Percentiles rank a stretch among this genome's conserved stretches.
Evolutionary conservation across 2,888 invertebrate species (phyloP).

Genomic region (Micropterix aruncella): DNA sequence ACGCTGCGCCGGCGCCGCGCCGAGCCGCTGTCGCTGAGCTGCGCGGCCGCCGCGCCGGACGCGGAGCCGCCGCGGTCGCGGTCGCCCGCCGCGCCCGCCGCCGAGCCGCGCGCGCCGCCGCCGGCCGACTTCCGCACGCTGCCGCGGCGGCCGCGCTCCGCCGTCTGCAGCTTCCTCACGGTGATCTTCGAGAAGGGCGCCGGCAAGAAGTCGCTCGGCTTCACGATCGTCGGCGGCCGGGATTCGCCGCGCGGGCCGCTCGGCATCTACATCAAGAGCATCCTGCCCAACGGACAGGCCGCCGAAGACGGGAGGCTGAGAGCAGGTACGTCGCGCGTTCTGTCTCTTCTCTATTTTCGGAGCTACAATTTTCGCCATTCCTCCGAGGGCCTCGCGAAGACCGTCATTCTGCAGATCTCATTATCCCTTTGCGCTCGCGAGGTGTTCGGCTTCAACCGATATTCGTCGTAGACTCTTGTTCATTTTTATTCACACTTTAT

Average conservation of each 20-base stretch:
- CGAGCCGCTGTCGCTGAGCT: conserved; percentile 18
- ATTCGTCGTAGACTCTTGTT: no score
- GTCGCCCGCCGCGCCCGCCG: conserved; percentile 14
- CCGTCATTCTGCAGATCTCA: no score
- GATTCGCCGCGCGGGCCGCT: conserved; percentile 75
- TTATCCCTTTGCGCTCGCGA: no score
- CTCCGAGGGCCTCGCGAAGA: no score
- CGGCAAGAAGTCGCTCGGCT: conserved; percentile 75
- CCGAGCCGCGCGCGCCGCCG: conserved; percentile 28
- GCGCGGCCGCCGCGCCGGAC: conserved; percentile 27
- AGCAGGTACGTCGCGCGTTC: conserved; percentile 68
- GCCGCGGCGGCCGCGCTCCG: conserved; percentile 53
- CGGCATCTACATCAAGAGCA: conserved; percentile 78
- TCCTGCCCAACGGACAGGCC: conserved; percentile 70
- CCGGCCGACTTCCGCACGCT: conserved; percentile 58
- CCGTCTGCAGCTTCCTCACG: conserved; percentile 55
- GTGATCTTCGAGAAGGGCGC: conserved; percentile 67
- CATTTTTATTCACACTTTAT: no score
- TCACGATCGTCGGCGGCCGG: conserved; percentile 77
- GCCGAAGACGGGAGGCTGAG: conserved; percentile 69
- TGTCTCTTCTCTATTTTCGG: no score
- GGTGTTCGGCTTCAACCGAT: no score
- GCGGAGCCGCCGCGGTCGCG: conserved; percentile 26
- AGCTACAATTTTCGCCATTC: no score
- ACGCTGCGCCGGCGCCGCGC: conserved; percentile 38